phyloP scores from a whole-genome alignment of 1,140 invertebrate species.

The Diachasma alloeum region DNA sequence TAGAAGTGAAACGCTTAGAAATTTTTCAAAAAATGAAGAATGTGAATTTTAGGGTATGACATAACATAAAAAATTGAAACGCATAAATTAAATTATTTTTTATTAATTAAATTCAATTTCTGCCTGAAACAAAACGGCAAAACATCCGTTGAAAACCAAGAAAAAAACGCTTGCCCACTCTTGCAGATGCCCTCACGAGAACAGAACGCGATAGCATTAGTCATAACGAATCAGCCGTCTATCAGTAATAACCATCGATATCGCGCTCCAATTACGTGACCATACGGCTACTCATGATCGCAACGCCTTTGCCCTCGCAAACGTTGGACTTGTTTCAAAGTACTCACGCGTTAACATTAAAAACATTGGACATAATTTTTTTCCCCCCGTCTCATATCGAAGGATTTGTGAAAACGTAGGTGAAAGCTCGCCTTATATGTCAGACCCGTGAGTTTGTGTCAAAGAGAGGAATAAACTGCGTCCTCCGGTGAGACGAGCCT shows the following conservation, averaged over 20 bases:
- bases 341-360: neutral
- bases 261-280: slow-evolving; percentile 2
- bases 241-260: slow-evolving; percentile 5
- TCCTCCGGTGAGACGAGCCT: neutral
- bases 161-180: too few relatives aligned
- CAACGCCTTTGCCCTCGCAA: neutral
- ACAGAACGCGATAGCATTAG: neutral
- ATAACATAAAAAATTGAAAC: too few relatives aligned
- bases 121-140: too few relatives aligned
- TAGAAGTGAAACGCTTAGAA: too few relatives aligned
- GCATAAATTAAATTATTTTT: too few relatives aligned
- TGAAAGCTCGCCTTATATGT: slow-evolving; percentile 28
- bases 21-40: too few relatives aligned
- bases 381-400: neutral
- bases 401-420: slow-evolving; percentile 17
- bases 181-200: neutral
- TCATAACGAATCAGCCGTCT: neutral
- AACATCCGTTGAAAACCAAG: too few relatives aligned
- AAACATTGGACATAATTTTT: too few relatives aligned
- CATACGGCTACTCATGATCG: neutral
- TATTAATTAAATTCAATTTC: too few relatives aligned
- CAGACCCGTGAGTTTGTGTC: slow-evolving; percentile 3
- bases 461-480: neutral
- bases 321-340: neutral
- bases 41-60: too few relatives aligned